These are phyloP conservation scores for Gambelia wislizenii DNA, from an alignment of 2,797 vertebrate genomes.

Conservation along the genomic window DNA sequence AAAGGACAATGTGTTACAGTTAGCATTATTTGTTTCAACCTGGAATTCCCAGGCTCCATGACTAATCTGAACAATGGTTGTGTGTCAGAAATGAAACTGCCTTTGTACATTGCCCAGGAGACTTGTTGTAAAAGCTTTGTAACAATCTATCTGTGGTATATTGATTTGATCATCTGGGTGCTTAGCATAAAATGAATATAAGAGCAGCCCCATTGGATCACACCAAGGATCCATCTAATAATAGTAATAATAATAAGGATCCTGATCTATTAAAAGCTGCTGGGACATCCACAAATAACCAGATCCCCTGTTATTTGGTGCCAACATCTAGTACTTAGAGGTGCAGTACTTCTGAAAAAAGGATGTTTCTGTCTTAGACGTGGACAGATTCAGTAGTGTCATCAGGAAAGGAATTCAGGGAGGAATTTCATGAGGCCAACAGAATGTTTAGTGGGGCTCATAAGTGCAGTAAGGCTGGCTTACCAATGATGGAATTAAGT, in stretches of 20 bases:
- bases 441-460: not conserved
- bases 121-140: not conserved
- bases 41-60: no score
- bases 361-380: not conserved
- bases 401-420: not conserved
- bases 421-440: not conserved
- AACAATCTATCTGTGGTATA: no score
- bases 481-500: not conserved
- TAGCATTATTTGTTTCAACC: no score
- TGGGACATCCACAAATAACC: not conserved
- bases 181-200: not conserved
- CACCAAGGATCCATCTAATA: not conserved
- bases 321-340: not conserved
- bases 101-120: not conserved
- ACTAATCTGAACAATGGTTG: not conserved
- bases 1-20: no score
- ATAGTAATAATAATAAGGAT: no score
- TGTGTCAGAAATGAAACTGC: not conserved
- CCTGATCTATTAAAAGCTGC: not conserved
- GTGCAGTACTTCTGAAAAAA: not conserved
- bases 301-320: not conserved
- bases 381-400: not conserved
- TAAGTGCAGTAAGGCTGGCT: not conserved
- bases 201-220: not conserved
- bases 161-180: not conserved